Conservation (phyloP, 2,888 invertebrate genomes). For the Spatulosminthurus flaviceps region DNA sequence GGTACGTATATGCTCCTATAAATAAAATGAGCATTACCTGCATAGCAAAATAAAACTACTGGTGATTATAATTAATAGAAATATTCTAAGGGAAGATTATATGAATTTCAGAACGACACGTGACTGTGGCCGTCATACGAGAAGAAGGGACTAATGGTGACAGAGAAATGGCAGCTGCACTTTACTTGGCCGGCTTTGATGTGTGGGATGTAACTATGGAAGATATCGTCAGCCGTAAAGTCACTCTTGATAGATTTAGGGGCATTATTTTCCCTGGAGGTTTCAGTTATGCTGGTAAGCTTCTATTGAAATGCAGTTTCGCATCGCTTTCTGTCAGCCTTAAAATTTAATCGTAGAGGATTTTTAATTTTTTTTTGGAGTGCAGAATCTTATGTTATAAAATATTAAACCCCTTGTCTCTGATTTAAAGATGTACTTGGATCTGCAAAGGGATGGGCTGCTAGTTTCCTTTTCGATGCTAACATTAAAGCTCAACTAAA, state of each 20-base stretch:
- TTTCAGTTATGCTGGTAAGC: constrained; percentile 97
- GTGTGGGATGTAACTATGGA: constrained; percentile 96
- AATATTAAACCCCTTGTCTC: constrained; percentile 13
- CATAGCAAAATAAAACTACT: too few relatives aligned
- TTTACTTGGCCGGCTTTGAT: constrained; percentile 80
- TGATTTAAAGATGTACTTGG: constrained; percentile 83
- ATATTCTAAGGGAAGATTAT: background rate
- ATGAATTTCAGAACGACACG: constrained; percentile 64
- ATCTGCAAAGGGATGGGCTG: constrained; percentile 98
- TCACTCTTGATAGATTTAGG: constrained; percentile 81
- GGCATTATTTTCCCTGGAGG: constrained; percentile 97
- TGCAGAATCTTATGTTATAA: background rate
- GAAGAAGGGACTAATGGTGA: constrained; percentile 99
- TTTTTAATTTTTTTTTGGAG: background rate
- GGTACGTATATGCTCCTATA: constrained; percentile 4
- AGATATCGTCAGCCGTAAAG: constrained; percentile 78
- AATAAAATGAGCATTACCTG: too few relatives aligned
- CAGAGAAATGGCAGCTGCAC: constrained; percentile 84
- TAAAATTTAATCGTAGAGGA: background rate
- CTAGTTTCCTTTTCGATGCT: constrained; percentile 83
- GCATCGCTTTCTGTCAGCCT: background rate
- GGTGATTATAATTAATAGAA: too few relatives aligned
- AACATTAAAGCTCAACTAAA: constrained; percentile 79
- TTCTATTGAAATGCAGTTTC: background rate
- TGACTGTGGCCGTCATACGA: constrained; percentile 88